Conservation (phyloP, 2,113 vertebrate species). For the Petromus typicus region DNA sequence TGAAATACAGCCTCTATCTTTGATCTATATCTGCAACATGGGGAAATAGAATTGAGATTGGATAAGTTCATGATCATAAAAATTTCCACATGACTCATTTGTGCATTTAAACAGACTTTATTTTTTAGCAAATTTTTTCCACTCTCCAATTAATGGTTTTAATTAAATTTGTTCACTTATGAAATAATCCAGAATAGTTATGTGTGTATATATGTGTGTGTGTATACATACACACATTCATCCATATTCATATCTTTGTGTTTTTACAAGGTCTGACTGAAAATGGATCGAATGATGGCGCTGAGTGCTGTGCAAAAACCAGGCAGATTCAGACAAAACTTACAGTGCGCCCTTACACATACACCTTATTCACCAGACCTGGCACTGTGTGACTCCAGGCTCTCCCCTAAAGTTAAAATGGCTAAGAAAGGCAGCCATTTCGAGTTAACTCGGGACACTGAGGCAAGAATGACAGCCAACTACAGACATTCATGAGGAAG, state of each 20-base stretch:
- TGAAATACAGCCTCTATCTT: not conserved
- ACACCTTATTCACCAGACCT: too few relatives aligned
- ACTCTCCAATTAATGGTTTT: not conserved
- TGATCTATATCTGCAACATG: not conserved
- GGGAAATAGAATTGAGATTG: not conserved
- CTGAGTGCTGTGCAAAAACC: too few relatives aligned
- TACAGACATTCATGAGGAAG: too few relatives aligned
- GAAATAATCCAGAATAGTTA: not conserved
- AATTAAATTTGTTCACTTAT: not conserved
- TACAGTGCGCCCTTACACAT: too few relatives aligned
- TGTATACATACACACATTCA: not conserved
- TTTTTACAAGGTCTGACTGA: too few relatives aligned
- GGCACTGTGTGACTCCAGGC: too few relatives aligned
- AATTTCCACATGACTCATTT: not conserved
- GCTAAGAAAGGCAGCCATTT: too few relatives aligned
- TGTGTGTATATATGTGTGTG: not conserved
- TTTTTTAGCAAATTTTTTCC: not conserved
- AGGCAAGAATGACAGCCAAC: too few relatives aligned
- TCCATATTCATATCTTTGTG: not conserved
- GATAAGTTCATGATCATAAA: not conserved
- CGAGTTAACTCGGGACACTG: too few relatives aligned
- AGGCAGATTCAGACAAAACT: too few relatives aligned
- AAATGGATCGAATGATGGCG: too few relatives aligned
- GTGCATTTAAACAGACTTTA: not conserved
- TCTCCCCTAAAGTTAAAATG: too few relatives aligned